Evolutionary conservation across 2,888 invertebrate species (phyloP).

Genomic region (Mimas tiliae): DNA sequence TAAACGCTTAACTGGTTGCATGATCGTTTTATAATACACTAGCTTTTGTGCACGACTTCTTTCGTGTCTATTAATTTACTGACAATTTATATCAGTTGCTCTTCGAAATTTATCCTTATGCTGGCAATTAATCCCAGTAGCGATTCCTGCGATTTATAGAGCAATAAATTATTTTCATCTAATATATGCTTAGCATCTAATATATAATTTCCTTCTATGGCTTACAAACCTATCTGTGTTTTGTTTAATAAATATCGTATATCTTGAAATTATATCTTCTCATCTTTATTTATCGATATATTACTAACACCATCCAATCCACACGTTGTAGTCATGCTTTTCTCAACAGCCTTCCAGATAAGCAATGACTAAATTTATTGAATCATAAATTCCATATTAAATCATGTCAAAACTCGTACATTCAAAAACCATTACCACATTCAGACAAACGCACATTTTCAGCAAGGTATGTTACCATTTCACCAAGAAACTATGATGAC

Average conservation of each 20-base stretch:
- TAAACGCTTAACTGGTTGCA: conserved; percentile 33
- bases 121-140: conserved; percentile 19
- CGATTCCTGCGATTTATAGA: conserved; percentile 8
- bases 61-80: conserved; percentile 24
- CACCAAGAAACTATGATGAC: conserved; percentile 43
- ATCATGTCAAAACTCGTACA: neutral
- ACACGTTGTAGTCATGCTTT: too few relatives aligned
- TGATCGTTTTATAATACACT: conserved; percentile 29
- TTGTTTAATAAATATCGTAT: neutral
- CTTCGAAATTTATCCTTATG: neutral
- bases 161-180: conserved; percentile 16
- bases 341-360: neutral
- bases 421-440: neutral
- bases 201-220: neutral
- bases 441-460: neutral
- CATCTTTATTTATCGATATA: neutral
- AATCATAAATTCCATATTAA: neutral
- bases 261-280: neutral
- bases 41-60: conserved; percentile 23
- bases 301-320: too few relatives aligned
- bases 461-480: conserved; percentile 23
- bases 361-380: neutral
- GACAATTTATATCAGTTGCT: conserved; percentile 21
- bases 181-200: neutral
- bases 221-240: neutral